phyloP scores from a whole-genome alignment of 2,888 invertebrate genomes.

The Athetis lepigone region DNA sequence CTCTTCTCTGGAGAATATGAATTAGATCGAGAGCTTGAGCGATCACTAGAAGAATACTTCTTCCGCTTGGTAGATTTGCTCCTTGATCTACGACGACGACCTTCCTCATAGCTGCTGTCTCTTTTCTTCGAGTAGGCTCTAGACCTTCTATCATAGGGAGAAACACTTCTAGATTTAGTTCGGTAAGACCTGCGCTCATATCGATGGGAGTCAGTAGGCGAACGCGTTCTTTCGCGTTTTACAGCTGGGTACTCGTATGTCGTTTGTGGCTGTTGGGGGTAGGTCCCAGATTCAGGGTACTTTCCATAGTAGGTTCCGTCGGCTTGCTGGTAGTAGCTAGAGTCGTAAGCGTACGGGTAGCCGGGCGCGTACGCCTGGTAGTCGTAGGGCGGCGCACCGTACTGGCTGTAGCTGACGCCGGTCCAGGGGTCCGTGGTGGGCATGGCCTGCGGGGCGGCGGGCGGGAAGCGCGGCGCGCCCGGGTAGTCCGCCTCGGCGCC shows the following conservation, averaged over 20 bases:
- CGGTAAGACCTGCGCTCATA: constrained; percentile 72
- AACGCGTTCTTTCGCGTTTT: constrained; percentile 66
- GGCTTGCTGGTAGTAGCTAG: constrained; percentile 77
- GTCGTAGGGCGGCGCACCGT: constrained; percentile 80
- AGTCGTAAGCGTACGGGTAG: constrained; percentile 80
- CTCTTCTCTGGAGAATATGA: constrained; percentile 74
- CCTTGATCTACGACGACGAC: constrained; percentile 72
- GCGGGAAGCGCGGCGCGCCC: constrained; percentile 73
- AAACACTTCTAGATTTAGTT: constrained; percentile 78
- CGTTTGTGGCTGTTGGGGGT: constrained; percentile 32
- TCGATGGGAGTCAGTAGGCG: constrained; percentile 67
- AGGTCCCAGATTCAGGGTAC: constrained; percentile 67
- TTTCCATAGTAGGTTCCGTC: constrained; percentile 74
- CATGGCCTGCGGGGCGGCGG: constrained; percentile 70
- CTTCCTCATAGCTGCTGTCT: constrained; percentile 76
- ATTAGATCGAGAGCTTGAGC: constrained; percentile 78
- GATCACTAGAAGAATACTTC: constrained; percentile 83
- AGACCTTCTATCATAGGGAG: constrained; percentile 76
- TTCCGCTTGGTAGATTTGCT: constrained; percentile 75
- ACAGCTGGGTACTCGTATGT: constrained; percentile 41
- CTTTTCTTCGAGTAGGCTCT: constrained; percentile 76
- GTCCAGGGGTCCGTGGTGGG: constrained; percentile 88
- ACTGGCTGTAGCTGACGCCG: constrained; percentile 85
- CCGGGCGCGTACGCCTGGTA: constrained; percentile 77
- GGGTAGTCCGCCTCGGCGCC: constrained; percentile 89